A percentile compares a stretch with the other conserved stretches of the same genome.
Evolutionary conservation across 2,888 invertebrate species (phyloP).

Genomic region (Meandrusa payeni): DNA sequence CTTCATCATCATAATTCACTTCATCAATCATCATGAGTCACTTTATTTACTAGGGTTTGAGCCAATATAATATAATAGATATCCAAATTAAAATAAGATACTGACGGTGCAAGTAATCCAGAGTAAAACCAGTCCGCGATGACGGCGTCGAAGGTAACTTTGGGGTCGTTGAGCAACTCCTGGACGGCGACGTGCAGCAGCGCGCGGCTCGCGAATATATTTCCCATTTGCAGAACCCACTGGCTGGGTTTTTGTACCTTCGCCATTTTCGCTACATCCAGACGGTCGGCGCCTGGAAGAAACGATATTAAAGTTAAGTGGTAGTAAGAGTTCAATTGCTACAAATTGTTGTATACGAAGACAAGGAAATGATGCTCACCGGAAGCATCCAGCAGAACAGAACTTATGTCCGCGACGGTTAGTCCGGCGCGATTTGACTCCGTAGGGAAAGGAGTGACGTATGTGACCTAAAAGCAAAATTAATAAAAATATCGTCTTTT

Average conservation of each 20-base stretch:
- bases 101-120: conserved; percentile 55
- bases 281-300: conserved; percentile 1
- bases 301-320: no score
- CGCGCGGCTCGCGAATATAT: conserved; percentile 33
- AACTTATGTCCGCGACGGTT: conserved; percentile 40
- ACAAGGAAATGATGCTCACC: conserved; percentile 17
- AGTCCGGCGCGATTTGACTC: conserved; percentile 33
- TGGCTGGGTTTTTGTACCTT: conserved; percentile 33
- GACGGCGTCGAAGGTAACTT: conserved; percentile 42
- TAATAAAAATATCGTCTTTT: no score
- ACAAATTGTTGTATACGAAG: no score
- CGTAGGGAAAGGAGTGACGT: conserved; percentile 42
- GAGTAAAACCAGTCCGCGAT: conserved; percentile 53
- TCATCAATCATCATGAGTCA: no score
- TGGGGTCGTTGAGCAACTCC: conserved; percentile 38
- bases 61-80: no score
- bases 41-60: no score
- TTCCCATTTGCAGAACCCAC: conserved; percentile 36
- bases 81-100: no score
- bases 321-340: no score
- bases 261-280: conserved; percentile 30
- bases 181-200: conserved; percentile 43
- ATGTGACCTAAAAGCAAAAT: conserved; percentile 44
- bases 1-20: no score
- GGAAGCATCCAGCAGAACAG: conserved; percentile 22